Evolutionary conservation across 2,113 vertebrate species (phyloP).

Genomic region (Lepus europaeus): DNA sequence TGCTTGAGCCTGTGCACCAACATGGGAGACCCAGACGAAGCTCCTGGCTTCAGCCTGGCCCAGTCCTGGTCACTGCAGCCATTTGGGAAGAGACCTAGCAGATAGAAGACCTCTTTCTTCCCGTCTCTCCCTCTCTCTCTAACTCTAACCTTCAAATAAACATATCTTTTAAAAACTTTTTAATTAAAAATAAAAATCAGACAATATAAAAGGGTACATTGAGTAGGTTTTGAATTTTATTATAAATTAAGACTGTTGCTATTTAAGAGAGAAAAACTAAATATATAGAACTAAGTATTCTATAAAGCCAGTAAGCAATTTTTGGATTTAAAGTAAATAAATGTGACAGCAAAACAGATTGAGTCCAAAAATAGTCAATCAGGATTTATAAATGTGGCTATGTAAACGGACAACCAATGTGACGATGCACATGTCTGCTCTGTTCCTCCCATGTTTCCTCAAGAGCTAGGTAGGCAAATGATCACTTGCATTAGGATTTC

Average conservation of each 20-base stretch:
- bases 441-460: not conserved
- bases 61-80: no score
- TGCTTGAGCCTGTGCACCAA: no score
- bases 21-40: no score
- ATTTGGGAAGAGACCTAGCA: no score
- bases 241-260: slow-evolving; percentile 23
- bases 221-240: slow-evolving; percentile 20
- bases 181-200: not conserved
- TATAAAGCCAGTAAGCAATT: slow-evolving; percentile 37
- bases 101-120: no score
- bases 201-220: not conserved
- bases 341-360: not conserved
- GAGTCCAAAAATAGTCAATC: not conserved
- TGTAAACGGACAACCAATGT: not conserved
- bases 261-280: not conserved
- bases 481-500: not conserved
- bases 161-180: no score
- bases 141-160: no score
- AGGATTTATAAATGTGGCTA: not conserved
- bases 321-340: slow-evolving; percentile 49
- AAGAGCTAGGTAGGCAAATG: not conserved
- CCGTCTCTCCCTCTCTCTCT: no score
- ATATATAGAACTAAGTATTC: not conserved
- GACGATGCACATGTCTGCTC: not conserved
- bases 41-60: no score